Evolutionary conservation across 2,797 vertebrate genomes (phyloP).

Genomic region (Sebastes kiyomatsui): DNA sequence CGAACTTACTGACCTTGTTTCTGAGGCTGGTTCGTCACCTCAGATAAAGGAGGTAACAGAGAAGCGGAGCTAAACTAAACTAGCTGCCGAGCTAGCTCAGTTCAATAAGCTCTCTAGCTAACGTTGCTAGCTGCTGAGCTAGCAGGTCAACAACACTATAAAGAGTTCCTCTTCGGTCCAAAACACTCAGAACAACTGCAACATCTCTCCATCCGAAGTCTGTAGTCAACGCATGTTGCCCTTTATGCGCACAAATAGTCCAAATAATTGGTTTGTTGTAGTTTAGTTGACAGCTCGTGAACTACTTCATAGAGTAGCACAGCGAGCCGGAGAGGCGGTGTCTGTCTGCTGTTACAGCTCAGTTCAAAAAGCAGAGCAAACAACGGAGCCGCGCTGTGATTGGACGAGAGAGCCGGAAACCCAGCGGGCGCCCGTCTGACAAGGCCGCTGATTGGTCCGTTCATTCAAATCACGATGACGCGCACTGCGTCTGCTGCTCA

Average conservation of each 20-base stretch:
- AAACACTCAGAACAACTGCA: not conserved
- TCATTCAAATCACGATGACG: constrained; percentile 75
- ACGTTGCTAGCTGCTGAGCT: constrained; percentile 48
- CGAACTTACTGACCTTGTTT: constrained; percentile 49
- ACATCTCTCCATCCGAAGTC: not conserved
- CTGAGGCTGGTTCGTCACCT: not conserved
- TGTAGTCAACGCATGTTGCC: constrained; percentile 26
- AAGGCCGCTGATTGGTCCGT: constrained; percentile 74
- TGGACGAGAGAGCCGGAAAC: constrained; percentile 59
- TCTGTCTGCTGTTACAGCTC: constrained; percentile 31
- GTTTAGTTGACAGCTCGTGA: constrained; percentile 48
- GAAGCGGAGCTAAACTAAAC: not conserved
- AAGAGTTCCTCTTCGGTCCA: constrained; percentile 9
- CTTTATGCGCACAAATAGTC: not conserved
- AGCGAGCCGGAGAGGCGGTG: not conserved
- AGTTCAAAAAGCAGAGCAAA: constrained; percentile 83
- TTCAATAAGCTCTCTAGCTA: constrained; percentile 21
- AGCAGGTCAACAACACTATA: constrained; percentile 24
- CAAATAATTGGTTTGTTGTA: constrained; percentile 36
- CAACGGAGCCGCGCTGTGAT: constrained; percentile 60
- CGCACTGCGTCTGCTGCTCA: not conserved
- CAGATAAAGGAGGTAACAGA: too few species aligned
- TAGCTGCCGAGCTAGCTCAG: constrained; percentile 40
- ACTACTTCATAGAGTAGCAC: not conserved
- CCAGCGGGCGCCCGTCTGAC: not conserved